Conservation (phyloP, 2,797 vertebrate species). For the Anguilla marmorata region DNA sequence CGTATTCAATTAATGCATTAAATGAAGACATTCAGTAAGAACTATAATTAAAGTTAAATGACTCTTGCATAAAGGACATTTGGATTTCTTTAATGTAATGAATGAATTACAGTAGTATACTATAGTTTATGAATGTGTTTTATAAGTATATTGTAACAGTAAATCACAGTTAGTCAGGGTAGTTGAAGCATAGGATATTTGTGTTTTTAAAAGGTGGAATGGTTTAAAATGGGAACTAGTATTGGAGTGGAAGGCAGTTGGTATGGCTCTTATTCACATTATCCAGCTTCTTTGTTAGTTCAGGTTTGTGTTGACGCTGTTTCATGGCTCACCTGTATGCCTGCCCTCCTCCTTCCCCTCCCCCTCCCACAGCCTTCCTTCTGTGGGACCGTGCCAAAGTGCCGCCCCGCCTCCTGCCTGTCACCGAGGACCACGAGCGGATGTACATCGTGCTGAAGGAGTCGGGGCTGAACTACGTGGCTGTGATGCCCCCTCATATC, state of each 20-base stretch:
- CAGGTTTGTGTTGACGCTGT: background rate
- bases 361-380: slow-evolving; percentile 75
- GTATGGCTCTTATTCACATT: background rate
- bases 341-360: background rate
- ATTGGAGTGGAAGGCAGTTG: background rate
- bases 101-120: too few relatives aligned
- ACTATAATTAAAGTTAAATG: background rate
- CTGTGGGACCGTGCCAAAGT: slow-evolving; percentile 85
- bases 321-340: background rate
- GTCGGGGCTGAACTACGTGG: slow-evolving; percentile 83
- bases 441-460: slow-evolving; percentile 80
- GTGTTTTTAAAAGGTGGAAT: background rate
- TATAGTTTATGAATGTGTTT: too few relatives aligned
- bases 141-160: too few relatives aligned
- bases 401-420: slow-evolving; percentile 69
- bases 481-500: slow-evolving; percentile 88
- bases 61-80: background rate
- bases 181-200: too few relatives aligned
- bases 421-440: slow-evolving; percentile 86
- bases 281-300: background rate
- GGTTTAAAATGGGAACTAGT: background rate
- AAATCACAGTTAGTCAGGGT: too few relatives aligned
- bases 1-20: background rate
- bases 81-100: background rate
- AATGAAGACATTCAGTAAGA: background rate